Base-by-base conservation (phyloP, 1,140 invertebrate genomes). In the Drosophila jambulina region DNA sequence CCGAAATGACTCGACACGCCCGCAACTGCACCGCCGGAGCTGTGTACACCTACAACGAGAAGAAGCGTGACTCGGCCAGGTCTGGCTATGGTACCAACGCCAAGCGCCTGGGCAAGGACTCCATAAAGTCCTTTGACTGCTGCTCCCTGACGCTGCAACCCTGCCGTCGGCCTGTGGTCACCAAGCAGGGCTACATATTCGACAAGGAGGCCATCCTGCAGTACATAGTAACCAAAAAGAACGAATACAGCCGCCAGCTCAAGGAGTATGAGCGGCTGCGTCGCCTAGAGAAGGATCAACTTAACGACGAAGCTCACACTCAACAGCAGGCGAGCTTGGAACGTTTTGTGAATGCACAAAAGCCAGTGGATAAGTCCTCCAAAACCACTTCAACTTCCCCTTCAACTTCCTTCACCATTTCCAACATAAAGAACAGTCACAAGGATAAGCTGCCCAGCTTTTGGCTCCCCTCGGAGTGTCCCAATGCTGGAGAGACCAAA, bases 1-100 rank as follows among this genome's bases (percentile, higher is more conserved):
- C 3, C 6, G 45, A 64, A 23, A 99, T 98, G 98, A 99, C 97
- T 0, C 94, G 99, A 63, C 99, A 99, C 91, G 98, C 98, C 6
- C 96, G 97, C 93, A 99, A 99, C 94, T 98, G 98, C 87, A 99
- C 99, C 1, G 98, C 99, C 17, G 98, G 98, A 59, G 97, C 98
- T 21, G 98, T 99, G 42, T 99, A 99, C 92, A 99, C 98, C 0
- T 99, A 99, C 91, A 97, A 99, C 91, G 99, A 99, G 92, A 98
- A 99, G 93, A 97, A 98, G 92, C 99, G 98, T 91, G 99, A 99
- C 92, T 97, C 98, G 10, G 95, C 96, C 58, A 95, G 96, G n/a
- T 98, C 97, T 17, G 98, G 98, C 34, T 98, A 98, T 92, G 97
- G 97, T 1, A 97, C 97, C 15, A 96, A 97, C 91, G 94, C 94